Percentiles rank a stretch among this genome's conserved stretches.
These are phyloP conservation scores for Cephus pulcher DNA, from an alignment of 2,888 invertebrate genomes.

Conservation along the genomic window DNA sequence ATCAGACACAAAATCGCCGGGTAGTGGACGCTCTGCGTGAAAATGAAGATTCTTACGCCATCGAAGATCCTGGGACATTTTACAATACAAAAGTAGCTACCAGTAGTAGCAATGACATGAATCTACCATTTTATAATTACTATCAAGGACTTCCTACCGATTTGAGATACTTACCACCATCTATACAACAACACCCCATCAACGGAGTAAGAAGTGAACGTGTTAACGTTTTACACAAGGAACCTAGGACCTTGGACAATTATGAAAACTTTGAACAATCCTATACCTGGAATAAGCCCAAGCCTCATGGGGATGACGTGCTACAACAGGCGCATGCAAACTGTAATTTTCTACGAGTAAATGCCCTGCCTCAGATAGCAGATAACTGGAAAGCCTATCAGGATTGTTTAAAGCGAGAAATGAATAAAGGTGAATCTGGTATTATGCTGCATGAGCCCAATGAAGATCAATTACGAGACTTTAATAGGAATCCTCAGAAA, in stretches of 20 bases:
- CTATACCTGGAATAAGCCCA: background rate
- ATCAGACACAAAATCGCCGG: background rate
- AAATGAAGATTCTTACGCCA: background rate
- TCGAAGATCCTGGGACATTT: background rate
- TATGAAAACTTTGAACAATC: background rate
- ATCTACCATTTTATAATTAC: background rate
- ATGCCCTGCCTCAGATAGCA: background rate
- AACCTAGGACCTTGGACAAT: background rate
- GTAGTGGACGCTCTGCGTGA: background rate
- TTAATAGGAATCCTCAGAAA: background rate
- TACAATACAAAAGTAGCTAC: background rate
- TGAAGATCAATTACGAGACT: background rate
- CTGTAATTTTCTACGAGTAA: background rate
- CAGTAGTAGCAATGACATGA: background rate
- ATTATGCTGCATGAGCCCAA: background rate
- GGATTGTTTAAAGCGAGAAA: background rate
- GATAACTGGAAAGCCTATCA: background rate
- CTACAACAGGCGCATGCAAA: background rate
- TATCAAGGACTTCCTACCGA: background rate
- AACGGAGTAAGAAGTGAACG: background rate
- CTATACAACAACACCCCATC: background rate
- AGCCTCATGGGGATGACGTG: background rate
- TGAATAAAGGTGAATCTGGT: background rate
- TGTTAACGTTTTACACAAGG: background rate
- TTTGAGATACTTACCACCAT: background rate